Percentiles rank a stretch among this genome's conserved stretches.
Evolutionary conservation across 2,888 invertebrate species (phyloP).

Genomic region (Patella ulyssiponensis): DNA sequence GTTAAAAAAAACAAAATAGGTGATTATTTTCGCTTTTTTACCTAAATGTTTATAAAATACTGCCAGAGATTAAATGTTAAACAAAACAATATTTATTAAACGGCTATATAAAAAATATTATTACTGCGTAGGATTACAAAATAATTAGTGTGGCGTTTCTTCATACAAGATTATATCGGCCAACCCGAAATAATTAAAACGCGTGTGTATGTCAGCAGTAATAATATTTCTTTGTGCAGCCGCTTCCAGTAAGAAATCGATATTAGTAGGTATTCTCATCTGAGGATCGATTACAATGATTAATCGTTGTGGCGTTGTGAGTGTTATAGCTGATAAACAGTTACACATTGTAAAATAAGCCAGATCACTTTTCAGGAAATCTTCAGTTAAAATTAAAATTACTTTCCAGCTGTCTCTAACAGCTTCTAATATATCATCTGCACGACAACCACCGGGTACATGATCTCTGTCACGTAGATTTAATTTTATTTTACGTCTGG

Average conservation of each 20-base stretch:
- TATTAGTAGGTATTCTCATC: not conserved
- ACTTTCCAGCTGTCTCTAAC: not conserved
- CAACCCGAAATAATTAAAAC: no score
- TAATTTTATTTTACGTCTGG: not conserved
- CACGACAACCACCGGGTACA: not conserved
- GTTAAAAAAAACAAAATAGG: no score
- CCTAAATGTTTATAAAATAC: no score
- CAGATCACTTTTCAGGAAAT: not conserved
- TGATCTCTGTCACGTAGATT: not conserved
- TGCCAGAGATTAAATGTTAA: no score
- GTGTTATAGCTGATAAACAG: not conserved
- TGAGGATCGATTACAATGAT: not conserved
- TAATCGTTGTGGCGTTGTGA: not conserved
- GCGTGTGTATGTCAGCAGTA: not conserved
- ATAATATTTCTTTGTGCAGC: not conserved
- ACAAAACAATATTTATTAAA: no score
- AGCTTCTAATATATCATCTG: not conserved
- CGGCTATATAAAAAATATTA: no score
- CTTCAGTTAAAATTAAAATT: not conserved
- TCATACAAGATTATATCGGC: no score
- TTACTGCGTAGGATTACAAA: no score
- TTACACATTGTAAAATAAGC: not conserved
- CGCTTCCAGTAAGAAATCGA: not conserved
- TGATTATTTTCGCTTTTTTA: no score
- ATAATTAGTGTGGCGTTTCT: no score